Conservation (phyloP, 2,888 invertebrate genomes). For the Papilio demoleus region DNA sequence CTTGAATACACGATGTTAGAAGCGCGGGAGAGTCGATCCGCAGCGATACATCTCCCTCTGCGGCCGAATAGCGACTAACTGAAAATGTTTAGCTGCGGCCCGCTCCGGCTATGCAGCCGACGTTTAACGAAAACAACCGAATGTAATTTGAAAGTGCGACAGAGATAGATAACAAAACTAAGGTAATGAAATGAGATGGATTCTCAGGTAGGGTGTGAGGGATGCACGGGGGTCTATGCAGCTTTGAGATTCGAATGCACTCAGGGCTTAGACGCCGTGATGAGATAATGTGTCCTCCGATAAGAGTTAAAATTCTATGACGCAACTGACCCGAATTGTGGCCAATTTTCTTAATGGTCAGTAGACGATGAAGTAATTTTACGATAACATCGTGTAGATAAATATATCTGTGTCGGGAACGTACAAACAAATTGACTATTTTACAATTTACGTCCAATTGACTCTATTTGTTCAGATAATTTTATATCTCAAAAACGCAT, state of each 20-base stretch:
- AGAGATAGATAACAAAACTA: slow-evolving; percentile 60
- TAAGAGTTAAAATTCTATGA: slow-evolving; percentile 56
- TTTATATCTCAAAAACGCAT: slow-evolving; percentile 10
- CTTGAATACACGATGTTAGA: slow-evolving; percentile 74
- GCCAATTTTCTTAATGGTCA: slow-evolving; percentile 70
- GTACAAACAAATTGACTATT: slow-evolving; percentile 29
- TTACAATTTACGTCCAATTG: slow-evolving; percentile 31
- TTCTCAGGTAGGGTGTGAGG: slow-evolving; percentile 72
- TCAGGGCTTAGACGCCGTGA: slow-evolving; percentile 52
- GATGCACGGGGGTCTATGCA: slow-evolving; percentile 75
- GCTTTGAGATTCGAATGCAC: slow-evolving; percentile 72
- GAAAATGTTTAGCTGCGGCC: slow-evolving; percentile 79
- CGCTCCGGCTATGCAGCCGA: slow-evolving; percentile 84
- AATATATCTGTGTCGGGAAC: slow-evolving; percentile 48
- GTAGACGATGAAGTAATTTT: slow-evolving; percentile 68
- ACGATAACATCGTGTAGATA: slow-evolving; percentile 62
- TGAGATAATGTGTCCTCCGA: slow-evolving; percentile 30
- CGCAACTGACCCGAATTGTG: slow-evolving; percentile 71
- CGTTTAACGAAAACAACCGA: slow-evolving; percentile 78
- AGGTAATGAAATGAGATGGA: slow-evolving; percentile 61
- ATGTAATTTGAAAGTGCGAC: slow-evolving; percentile 75
- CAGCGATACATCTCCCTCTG: slow-evolving; percentile 67
- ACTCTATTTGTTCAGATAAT: slow-evolving; percentile 27
- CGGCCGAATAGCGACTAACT: slow-evolving; percentile 77
- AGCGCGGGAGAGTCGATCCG: slow-evolving; percentile 64